phyloP scores from a whole-genome alignment of 1,140 invertebrate species.

The Metopolophium dirhodum region DNA sequence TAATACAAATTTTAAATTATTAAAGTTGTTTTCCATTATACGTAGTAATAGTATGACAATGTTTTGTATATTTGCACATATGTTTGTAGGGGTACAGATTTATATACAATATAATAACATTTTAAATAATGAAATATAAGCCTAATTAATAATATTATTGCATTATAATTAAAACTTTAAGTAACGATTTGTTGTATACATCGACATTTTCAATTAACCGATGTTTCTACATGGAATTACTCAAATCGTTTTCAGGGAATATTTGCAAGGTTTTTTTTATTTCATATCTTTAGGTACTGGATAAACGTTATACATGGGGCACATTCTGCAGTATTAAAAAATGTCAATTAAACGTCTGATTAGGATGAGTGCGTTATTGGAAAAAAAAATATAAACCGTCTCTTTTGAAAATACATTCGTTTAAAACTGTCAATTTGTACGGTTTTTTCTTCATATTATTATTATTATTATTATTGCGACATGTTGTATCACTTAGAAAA shows the following conservation, averaged over 20 bases:
- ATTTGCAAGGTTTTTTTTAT: neutral
- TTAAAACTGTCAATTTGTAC: neutral
- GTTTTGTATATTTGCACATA: neutral
- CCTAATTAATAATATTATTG: neutral
- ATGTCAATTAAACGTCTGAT: neutral
- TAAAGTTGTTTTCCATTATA: neutral
- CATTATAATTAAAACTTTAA: neutral
- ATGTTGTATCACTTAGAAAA: neutral
- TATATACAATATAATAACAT: neutral
- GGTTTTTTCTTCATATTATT: neutral
- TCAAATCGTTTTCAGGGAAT: neutral
- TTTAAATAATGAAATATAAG: neutral
- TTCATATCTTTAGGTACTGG: neutral
- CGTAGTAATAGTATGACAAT: neutral
- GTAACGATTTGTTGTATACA: neutral
- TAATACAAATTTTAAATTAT: neutral
- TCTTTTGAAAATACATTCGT: neutral
- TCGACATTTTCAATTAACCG: neutral
- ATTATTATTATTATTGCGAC: neutral
- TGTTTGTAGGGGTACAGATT: neutral
- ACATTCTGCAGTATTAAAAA: neutral
- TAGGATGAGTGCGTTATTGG: neutral
- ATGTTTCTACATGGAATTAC: neutral
- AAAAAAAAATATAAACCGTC: neutral
- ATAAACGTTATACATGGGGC: neutral